Base-by-base conservation (phyloP, 2,113 vertebrate genomes). In the Channa maculata region DNA sequence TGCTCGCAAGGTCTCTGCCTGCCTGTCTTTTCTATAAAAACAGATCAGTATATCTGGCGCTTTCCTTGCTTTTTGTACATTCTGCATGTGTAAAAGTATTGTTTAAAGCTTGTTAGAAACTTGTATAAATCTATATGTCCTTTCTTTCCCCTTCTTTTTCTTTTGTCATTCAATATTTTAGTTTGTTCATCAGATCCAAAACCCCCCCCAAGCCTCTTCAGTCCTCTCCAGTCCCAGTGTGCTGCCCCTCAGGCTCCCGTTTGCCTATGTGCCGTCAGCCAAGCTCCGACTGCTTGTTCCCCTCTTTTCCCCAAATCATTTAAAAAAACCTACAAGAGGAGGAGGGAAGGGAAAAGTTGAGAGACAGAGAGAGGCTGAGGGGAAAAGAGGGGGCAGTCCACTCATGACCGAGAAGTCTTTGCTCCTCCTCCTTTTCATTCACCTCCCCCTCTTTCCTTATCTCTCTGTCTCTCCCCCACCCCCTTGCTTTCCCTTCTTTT, bases 251-350 rank as follows among this genome's bases (percentile, higher is more conserved):
- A 64, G 72, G 80, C 78, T 89, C 75, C 86, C 76, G 77, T 79
- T 71, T 71, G 73, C 61, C 76, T 82, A 41, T 71, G 72, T 75
- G 88, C 90, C 76, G 86, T 85, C 89, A 84, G 89, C 90, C 85
- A 80, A 90, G 83, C 89, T 87, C 86, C 74, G 85, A 94, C 88
- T 90, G 90, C 83, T 83, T 44, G 78, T 80, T 88, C 83, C 87
- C 86, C 87, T 92, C 86, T 90, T 85, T 89, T 92, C 90, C 89
- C 86, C 89, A 90, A 92, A 90, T 84, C 91, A 90, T 93, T 94
- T 86, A 45, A 91, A 92, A 89, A 89, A 69, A 82, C 70, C 63
- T 75, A 77, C 64, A 82, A 76, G 60, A 75, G 78, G 68, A 58
- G 54, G 75, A 84, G 77, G 82, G 80, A 75, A 70, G 72, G 72